These are phyloP conservation scores for Melanargia galathea DNA, from an alignment of 2,888 invertebrate species.

Conservation along the genomic window DNA sequence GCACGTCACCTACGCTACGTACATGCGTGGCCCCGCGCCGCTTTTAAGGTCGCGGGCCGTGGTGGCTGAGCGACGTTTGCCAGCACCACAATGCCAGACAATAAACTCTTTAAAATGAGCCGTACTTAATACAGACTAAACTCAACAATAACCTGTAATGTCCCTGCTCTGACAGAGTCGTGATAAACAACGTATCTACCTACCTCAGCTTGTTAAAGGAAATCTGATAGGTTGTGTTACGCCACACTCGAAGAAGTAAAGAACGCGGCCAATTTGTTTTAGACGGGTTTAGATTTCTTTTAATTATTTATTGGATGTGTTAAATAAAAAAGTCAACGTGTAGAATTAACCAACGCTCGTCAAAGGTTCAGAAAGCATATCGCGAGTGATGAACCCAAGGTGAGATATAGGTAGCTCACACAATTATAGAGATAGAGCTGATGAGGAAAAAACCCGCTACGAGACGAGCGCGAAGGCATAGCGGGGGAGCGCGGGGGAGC, in stretches of 20 bases:
- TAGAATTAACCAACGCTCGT: constrained; percentile 1
- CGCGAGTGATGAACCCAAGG: constrained; percentile 72
- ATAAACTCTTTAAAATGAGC: constrained; percentile 61
- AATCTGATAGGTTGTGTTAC: not conserved
- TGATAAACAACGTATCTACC: constrained; percentile 1
- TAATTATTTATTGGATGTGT: not conserved
- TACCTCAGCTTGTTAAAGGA: not conserved
- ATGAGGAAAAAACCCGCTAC: constrained; percentile 81
- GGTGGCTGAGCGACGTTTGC: constrained; percentile 68
- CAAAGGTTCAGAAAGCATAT: constrained; percentile 58
- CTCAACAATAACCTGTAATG: not conserved
- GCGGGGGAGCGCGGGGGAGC: constrained; percentile 68
- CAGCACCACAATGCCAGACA: constrained; percentile 79
- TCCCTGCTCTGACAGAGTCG: not conserved
- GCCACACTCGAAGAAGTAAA: not conserved
- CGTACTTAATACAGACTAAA: not conserved
- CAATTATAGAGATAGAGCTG: constrained; percentile 67
- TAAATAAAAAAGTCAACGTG: constrained; percentile 5
- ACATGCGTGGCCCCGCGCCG: constrained; percentile 75
- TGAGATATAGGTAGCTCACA: constrained; percentile 59
- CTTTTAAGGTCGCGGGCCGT: constrained; percentile 70
- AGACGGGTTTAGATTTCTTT: not conserved
- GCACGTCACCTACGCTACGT: constrained; percentile 49
- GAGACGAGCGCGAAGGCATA: constrained; percentile 59
- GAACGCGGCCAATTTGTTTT: constrained; percentile 6